Percentiles rank a stretch among this genome's conserved stretches.
Evolutionary conservation across 1,140 invertebrate species (phyloP).

Genomic region (Leptestheria dahalacensis): DNA sequence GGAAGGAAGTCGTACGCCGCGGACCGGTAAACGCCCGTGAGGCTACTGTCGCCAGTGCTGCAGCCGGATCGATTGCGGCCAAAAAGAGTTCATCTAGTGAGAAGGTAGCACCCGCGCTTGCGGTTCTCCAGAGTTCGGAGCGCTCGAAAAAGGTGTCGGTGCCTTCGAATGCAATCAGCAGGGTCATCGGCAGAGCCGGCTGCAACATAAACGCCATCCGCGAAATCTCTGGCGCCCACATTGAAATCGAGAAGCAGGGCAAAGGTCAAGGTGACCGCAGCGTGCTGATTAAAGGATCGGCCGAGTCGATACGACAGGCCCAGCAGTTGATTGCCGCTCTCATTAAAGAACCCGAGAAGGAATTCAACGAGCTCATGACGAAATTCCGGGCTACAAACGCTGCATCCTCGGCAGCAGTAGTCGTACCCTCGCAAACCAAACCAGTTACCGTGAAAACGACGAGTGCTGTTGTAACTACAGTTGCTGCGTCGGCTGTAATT

Average conservation of each 20-base stretch:
- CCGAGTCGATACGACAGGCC: conserved; percentile 78
- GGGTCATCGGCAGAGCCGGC: conserved; percentile 87
- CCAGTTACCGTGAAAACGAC: conserved; percentile 9
- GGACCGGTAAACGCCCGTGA: conserved; percentile 18
- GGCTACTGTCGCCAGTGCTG: conserved; percentile 22
- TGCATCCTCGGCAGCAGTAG: conserved; percentile 1
- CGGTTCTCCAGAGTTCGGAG: conserved; percentile 22
- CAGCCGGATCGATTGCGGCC: conserved; percentile 15
- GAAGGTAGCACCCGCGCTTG: conserved; percentile 12
- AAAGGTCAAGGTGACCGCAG: conserved; percentile 85
- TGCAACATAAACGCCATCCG: conserved; percentile 95
- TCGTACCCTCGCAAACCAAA: conserved; percentile 7
- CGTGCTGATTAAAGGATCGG: conserved; percentile 87
- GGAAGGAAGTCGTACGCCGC: conserved; percentile 84
- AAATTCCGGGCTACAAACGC: conserved; percentile 35
- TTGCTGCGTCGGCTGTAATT: conserved; percentile 16
- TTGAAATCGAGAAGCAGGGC: conserved; percentile 92
- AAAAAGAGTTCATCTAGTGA: conserved; percentile 5
- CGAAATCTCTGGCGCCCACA: conserved; percentile 84
- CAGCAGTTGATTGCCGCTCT: conserved; percentile 67
- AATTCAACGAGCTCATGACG: conserved; percentile 67
- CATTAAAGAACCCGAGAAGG: conserved; percentile 84
- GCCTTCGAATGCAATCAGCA: conserved; percentile 80
- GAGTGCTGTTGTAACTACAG: conserved; percentile 2
- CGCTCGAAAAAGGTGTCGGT: conserved; percentile 73